phyloP scores from a whole-genome alignment of 2,113 vertebrate genomes.

The Pygoscelis antarcticus region DNA sequence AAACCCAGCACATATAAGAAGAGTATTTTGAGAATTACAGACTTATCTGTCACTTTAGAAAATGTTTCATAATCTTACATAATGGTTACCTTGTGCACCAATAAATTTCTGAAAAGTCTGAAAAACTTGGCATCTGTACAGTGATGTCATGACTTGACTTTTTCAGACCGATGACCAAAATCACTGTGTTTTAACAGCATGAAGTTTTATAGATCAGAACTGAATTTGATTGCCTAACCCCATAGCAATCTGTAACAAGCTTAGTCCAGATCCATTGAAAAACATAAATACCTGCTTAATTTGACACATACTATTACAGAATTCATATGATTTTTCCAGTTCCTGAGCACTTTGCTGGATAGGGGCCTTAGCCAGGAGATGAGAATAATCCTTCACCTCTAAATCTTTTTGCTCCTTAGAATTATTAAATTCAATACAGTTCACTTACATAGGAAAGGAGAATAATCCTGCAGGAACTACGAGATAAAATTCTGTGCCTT shows the following conservation, averaged over 20 bases:
- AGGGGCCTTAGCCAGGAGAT: neutral
- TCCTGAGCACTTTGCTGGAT: neutral
- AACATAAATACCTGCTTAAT: conserved; percentile 13
- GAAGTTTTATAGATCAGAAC: neutral
- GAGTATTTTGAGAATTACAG: neutral
- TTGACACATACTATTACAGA: neutral
- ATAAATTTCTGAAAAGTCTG: neutral
- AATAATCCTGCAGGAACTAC: neutral
- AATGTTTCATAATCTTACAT: neutral
- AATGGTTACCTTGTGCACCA: neutral
- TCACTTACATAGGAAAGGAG: neutral
- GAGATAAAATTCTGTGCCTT: neutral
- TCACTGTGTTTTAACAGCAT: neutral
- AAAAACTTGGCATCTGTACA: neutral
- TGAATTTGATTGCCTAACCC: neutral
- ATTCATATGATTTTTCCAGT: neutral
- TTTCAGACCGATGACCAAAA: neutral
- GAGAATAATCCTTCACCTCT: conserved; percentile 15
- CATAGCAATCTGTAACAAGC: neutral
- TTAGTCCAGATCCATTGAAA: neutral
- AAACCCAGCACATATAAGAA: neutral
- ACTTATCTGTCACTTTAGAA: neutral
- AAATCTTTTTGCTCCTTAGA: neutral
- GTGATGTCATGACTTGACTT: neutral
- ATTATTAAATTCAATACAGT: conserved; percentile 1